Percentiles rank a stretch among this genome's conserved stretches.
These are phyloP conservation scores for Nymphalis urticae DNA, from an alignment of 2,888 invertebrate genomes.

Conservation along the genomic window DNA sequence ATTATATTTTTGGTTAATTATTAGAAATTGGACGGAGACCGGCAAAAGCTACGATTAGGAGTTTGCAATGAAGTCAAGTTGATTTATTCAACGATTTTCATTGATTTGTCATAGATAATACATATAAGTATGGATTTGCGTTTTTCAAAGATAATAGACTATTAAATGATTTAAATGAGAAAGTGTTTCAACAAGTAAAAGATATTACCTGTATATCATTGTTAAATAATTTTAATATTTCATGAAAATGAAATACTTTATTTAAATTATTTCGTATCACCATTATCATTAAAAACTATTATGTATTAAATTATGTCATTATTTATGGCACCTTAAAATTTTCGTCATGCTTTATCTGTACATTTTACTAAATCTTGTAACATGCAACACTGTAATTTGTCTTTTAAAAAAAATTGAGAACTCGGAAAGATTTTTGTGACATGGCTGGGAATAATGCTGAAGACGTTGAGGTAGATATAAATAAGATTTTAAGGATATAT, in stretches of 20 bases:
- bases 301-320: background rate
- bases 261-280: too few relatives aligned
- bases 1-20: conserved; percentile 43
- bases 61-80: conserved; percentile 16
- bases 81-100: conserved; percentile 13
- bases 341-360: conserved; percentile 11
- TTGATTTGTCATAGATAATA: conserved; percentile 16
- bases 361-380: background rate
- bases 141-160: conserved; percentile 13
- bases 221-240: background rate
- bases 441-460: conserved; percentile 84
- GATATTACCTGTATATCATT: background rate
- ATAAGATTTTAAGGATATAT: conserved; percentile 20
- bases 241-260: too few relatives aligned
- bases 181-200: conserved; percentile 14
- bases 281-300: background rate
- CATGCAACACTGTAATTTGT: conserved; percentile 62
- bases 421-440: conserved; percentile 71
- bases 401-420: conserved; percentile 67
- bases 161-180: conserved; percentile 8
- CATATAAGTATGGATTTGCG: background rate
- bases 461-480: conserved; percentile 80
- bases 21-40: conserved; percentile 53
- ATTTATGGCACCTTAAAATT: background rate
- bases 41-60: conserved; percentile 42